These are phyloP conservation scores for Diprion similis DNA, from an alignment of 1,140 invertebrate genomes.

Conservation along the genomic window DNA sequence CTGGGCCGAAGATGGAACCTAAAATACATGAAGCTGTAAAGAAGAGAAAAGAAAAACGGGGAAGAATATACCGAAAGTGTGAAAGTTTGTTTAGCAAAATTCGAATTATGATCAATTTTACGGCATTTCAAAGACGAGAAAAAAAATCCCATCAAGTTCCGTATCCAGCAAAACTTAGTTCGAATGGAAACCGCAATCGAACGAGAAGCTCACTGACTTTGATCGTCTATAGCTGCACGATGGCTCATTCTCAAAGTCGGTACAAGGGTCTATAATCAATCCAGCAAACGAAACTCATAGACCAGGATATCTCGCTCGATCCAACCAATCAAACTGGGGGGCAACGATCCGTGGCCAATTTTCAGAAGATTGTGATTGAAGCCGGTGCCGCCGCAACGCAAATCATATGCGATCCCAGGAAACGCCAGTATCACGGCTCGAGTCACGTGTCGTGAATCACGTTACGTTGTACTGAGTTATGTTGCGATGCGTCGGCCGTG, in stretches of 20 bases:
- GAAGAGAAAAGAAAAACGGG: too few species aligned
- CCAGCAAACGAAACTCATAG: not conserved
- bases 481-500: too few species aligned
- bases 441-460: not conserved
- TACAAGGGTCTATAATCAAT: not conserved
- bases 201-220: not conserved
- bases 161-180: not conserved
- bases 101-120: too few species aligned
- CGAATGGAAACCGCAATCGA: not conserved
- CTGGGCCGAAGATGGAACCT: too few species aligned
- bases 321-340: not conserved
- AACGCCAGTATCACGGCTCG: not conserved
- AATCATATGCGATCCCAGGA: not conserved
- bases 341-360: slow-evolving; percentile 1
- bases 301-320: not conserved
- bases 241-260: not conserved
- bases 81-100: too few species aligned
- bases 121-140: too few species aligned
- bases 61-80: too few species aligned
- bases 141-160: not conserved
- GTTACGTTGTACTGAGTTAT: too few species aligned
- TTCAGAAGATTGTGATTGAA: not conserved
- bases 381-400: not conserved
- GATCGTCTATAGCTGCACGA: not conserved
- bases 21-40: too few species aligned